Evolutionary conservation across 2,888 invertebrate genomes (phyloP).

Genomic region (Agonopterix heracliana): DNA sequence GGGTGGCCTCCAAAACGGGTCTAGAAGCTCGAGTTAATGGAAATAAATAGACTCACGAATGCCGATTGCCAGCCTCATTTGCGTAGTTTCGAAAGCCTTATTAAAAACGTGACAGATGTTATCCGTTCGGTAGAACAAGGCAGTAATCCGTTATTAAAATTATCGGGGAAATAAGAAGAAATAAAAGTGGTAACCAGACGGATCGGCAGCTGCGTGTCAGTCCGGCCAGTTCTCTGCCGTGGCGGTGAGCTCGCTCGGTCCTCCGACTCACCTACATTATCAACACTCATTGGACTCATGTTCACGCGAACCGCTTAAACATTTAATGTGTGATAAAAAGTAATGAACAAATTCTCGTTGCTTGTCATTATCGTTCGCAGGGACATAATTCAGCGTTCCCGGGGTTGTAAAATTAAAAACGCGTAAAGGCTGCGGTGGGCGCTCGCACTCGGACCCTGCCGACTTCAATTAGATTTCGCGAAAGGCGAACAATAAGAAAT

Average conservation of each 20-base stretch:
- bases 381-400: constrained; percentile 57
- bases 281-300: constrained; percentile 10
- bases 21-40: constrained; percentile 19
- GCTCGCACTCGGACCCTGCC: constrained; percentile 36
- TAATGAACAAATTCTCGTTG: constrained; percentile 53
- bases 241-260: not conserved
- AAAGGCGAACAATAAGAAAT: constrained; percentile 74
- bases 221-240: not conserved
- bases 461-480: constrained; percentile 73
- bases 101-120: constrained; percentile 17
- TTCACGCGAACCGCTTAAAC: constrained; percentile 34
- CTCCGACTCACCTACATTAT: not conserved
- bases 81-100: constrained; percentile 15
- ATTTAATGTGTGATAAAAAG: constrained; percentile 61
- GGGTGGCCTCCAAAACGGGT: constrained; percentile 29
- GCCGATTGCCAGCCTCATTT: constrained; percentile 16
- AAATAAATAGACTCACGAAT: constrained; percentile 25
- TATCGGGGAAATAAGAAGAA: constrained; percentile 15
- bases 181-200: constrained; percentile 8
- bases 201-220: constrained; percentile 9
- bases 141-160: constrained; percentile 19
- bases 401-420: constrained; percentile 66
- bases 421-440: constrained; percentile 58
- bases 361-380: constrained; percentile 44
- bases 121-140: constrained; percentile 15